Conservation (phyloP, 1,140 invertebrate genomes). For the Eufriesea mexicana region DNA sequence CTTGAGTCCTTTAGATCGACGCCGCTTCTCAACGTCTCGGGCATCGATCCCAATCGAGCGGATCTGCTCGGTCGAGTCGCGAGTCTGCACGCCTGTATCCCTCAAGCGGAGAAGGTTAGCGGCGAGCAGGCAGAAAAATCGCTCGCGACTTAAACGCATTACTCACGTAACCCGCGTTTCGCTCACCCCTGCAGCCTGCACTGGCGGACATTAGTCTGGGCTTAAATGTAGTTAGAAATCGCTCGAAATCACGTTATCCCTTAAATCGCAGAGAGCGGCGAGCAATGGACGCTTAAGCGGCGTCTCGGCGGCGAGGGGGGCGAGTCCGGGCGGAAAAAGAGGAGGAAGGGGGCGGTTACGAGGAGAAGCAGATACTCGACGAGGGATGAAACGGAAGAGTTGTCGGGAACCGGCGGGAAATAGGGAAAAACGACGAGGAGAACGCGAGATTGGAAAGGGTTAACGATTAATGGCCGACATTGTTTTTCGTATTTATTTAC, state of each 20-base stretch:
- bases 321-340: not conserved
- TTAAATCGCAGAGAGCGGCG: conserved; percentile 47
- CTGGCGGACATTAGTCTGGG: conserved; percentile 49
- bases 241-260: conserved; percentile 62
- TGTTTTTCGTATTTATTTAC: conserved; percentile 41
- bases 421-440: not conserved
- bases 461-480: conserved; percentile 38
- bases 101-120: not conserved
- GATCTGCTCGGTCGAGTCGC: not conserved
- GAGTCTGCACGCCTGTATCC: not conserved
- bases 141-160: conserved; percentile 54
- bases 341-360: not conserved
- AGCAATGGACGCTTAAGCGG: conserved; percentile 42
- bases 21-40: not conserved
- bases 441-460: not conserved
- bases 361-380: not conserved
- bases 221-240: conserved; percentile 59
- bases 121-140: conserved; percentile 40
- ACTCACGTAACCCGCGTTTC: conserved; percentile 44
- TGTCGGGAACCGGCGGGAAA: conserved; percentile 16
- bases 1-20: not conserved
- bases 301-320: not conserved
- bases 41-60: conserved; percentile 1
- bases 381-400: not conserved
- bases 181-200: not conserved